Evolutionary conservation across 2,888 invertebrate species (phyloP).

Genomic region (Amphipoea oculea): DNA sequence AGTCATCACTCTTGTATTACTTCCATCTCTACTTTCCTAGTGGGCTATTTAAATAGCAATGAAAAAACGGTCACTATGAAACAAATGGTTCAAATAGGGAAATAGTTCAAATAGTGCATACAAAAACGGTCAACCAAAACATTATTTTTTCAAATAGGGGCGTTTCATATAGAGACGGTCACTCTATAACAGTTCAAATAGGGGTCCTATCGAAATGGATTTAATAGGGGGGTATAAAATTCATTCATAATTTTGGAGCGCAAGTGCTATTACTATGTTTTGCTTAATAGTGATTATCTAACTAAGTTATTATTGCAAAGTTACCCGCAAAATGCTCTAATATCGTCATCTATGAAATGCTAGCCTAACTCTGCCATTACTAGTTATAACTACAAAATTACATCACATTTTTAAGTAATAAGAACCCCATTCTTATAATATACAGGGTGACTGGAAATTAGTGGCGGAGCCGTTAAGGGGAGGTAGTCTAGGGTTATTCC

Average conservation of each 20-base stretch:
- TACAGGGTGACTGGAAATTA: no score
- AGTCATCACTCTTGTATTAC: background rate
- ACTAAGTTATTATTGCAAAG: conserved; percentile 69
- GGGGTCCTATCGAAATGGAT: background rate
- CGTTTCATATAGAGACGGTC: background rate
- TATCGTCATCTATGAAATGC: conserved; percentile 69
- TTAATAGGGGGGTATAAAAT: background rate
- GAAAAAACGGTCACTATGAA: background rate
- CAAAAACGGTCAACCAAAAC: background rate
- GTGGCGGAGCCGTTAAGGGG: no score
- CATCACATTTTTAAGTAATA: conserved; percentile 82
- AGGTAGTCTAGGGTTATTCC: no score
- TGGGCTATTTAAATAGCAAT: background rate
- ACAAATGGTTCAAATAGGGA: background rate
- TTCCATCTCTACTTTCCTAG: background rate
- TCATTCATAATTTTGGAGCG: conserved; percentile 28
- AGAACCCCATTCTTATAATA: conserved; percentile 61
- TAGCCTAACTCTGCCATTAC: conserved; percentile 65
- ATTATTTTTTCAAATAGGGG: background rate
- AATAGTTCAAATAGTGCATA: background rate
- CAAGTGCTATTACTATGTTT: conserved; percentile 62
- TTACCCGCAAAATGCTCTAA: conserved; percentile 72
- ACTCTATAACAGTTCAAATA: conserved; percentile 13
- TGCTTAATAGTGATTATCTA: conserved; percentile 58
- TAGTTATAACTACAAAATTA: conserved; percentile 75